A percentile compares a stretch with the other conserved stretches of the same genome.
Evolutionary conservation across 1,140 invertebrate genomes (phyloP).

Genomic region (Trachymyrmex septentrionalis): DNA sequence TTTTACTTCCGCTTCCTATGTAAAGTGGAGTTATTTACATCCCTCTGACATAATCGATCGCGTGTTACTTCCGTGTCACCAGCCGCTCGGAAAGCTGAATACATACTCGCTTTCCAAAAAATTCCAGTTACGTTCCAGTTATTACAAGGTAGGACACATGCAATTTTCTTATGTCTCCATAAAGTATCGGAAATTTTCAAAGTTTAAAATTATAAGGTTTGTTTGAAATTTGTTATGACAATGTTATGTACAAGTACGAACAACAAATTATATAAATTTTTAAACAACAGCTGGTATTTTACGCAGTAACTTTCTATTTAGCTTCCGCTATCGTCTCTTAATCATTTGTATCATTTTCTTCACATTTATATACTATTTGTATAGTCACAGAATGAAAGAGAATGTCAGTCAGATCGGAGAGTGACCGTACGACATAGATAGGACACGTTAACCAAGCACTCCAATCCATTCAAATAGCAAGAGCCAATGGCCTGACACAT

Average conservation of each 20-base stretch:
- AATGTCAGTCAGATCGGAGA: constrained; percentile 26
- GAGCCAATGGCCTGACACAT: constrained; percentile 73
- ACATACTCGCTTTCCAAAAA: constrained; percentile 50
- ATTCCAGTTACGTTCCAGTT: constrained; percentile 27
- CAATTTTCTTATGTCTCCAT: background rate
- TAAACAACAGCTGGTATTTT: constrained; percentile 16
- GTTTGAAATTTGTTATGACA: background rate
- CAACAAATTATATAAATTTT: background rate
- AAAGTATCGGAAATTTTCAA: background rate
- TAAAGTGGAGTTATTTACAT: constrained; percentile 73
- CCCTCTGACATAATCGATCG: constrained; percentile 71
- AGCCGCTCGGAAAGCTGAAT: constrained; percentile 57
- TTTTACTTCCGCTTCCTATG: constrained; percentile 57
- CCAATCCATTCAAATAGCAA: constrained; percentile 72
- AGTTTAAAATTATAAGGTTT: background rate
- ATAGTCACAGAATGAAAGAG: constrained; percentile 32
- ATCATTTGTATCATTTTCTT: background rate
- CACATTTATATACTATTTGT: constrained; percentile 8
- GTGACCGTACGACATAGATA: constrained; percentile 51
- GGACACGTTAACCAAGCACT: constrained; percentile 69
- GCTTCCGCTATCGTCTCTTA: background rate
- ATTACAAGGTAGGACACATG: constrained; percentile 39
- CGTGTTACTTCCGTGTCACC: constrained; percentile 73
- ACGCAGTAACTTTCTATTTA: background rate
- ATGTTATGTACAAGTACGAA: background rate